Conservation (phyloP, 2,888 invertebrate genomes). For the Drepana falcataria region DNA sequence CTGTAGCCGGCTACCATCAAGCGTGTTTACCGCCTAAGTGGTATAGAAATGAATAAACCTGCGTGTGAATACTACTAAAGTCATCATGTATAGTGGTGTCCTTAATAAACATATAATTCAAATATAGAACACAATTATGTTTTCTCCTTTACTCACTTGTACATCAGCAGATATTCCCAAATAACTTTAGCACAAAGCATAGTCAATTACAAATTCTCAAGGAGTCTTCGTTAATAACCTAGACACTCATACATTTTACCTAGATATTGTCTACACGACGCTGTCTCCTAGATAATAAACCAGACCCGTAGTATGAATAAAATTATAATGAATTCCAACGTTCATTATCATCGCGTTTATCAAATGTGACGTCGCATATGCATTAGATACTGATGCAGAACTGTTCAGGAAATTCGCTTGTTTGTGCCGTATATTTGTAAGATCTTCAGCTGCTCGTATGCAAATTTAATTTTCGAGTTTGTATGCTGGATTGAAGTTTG, state of each 20-base stretch:
- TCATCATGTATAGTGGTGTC: no score
- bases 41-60: no score
- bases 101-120: no score
- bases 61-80: no score
- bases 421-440: conserved; percentile 12
- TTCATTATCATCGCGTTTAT: conserved; percentile 49
- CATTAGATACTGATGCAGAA: conserved; percentile 35
- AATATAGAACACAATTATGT: no score
- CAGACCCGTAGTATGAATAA: conserved; percentile 52
- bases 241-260: conserved; percentile 25
- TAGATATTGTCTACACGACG: conserved; percentile 18
- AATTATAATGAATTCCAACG: conserved; percentile 66
- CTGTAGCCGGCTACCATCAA: no score
- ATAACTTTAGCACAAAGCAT: neutral
- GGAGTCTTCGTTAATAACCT: conserved; percentile 17
- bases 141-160: no score
- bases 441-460: neutral
- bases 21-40: no score
- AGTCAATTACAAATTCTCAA: conserved; percentile 4
- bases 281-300: conserved; percentile 42
- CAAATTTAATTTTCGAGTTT: conserved; percentile 1
- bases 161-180: no score
- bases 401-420: conserved; percentile 14
- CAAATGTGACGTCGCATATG: conserved; percentile 50
- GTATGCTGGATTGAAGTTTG: neutral